Evolutionary conservation across 2,888 invertebrate species (phyloP).

Genomic region (Caradrina clavipalpis): DNA sequence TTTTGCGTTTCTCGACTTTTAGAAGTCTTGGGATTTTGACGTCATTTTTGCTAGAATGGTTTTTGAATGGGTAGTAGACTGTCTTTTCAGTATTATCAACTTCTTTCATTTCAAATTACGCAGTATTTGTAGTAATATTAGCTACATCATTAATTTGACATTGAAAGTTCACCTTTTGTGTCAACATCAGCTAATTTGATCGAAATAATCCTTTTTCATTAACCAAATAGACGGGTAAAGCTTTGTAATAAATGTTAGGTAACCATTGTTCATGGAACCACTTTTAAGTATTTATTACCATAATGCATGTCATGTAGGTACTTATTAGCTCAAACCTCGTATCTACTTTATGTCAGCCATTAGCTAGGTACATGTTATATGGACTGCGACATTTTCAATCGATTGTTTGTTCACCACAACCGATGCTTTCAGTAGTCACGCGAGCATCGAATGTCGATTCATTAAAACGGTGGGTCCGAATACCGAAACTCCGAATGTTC

Average conservation of each 20-base stretch:
- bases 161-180: slow-evolving; percentile 13
- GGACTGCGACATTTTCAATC: slow-evolving; percentile 60
- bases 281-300: slow-evolving; percentile 23
- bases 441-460: slow-evolving; percentile 77
- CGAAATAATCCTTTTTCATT: slow-evolving; percentile 1
- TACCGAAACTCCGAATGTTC: slow-evolving; percentile 70
- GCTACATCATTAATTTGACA: slow-evolving; percentile 1
- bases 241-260: slow-evolving; percentile 12
- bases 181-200: slow-evolving; percentile 1
- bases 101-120: slow-evolving; percentile 20
- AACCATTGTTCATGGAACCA: slow-evolving; percentile 30
- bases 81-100: neutral
- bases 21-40: slow-evolving; percentile 42
- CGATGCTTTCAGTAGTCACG: slow-evolving; percentile 78
- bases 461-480: slow-evolving; percentile 68
- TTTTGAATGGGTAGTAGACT: neutral
- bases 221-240: neutral
- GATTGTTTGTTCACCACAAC: slow-evolving; percentile 70
- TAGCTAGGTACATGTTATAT: slow-evolving; percentile 52
- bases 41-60: slow-evolving; percentile 15
- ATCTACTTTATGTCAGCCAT: slow-evolving; percentile 52
- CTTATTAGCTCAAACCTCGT: slow-evolving; percentile 43
- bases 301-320: slow-evolving; percentile 37
- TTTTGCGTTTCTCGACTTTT: slow-evolving; percentile 53
- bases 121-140: slow-evolving; percentile 13